These are phyloP conservation scores for Corbicula japonica DNA, from an alignment of 2,888 invertebrate genomes.

Conservation along the genomic window DNA sequence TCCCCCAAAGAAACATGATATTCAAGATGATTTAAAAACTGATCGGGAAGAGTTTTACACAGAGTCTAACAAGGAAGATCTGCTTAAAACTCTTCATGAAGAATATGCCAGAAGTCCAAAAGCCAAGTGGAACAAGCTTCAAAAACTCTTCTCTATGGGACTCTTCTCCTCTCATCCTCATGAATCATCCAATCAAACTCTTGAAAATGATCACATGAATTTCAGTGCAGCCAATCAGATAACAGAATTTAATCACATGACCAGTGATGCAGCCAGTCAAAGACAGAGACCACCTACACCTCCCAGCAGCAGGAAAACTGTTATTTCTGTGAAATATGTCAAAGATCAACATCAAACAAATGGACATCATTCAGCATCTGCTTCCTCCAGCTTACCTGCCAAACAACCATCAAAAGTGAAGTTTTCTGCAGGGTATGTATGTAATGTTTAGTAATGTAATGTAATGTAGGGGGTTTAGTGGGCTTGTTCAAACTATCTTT, in stretches of 20 bases:
- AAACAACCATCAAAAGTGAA: constrained; percentile 53
- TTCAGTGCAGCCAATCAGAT: constrained; percentile 26
- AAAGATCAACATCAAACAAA: constrained; percentile 12
- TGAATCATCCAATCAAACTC: constrained; percentile 7
- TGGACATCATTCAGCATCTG: constrained; percentile 11
- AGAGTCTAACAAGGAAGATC: constrained; percentile 64
- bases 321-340: constrained; percentile 42
- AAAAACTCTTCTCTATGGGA: constrained; percentile 45
- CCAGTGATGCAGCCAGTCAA: constrained; percentile 33
- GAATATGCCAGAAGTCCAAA: constrained; percentile 58
- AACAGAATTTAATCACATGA: constrained; percentile 15
- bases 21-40: constrained; percentile 64
- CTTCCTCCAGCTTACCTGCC: not conserved
- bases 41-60: constrained; percentile 63
- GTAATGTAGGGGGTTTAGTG: too few species aligned
- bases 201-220: not conserved
- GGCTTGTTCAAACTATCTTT: too few species aligned
- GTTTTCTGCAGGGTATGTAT: constrained; percentile 60
- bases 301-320: constrained; percentile 31
- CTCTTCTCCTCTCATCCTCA: constrained; percentile 16
- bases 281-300: constrained; percentile 29
- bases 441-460: too few species aligned
- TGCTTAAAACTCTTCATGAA: constrained; percentile 57
- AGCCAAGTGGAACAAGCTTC: constrained; percentile 63
- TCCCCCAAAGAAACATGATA: constrained; percentile 29